Evolutionary conservation across 2,797 vertebrate genomes (phyloP), one percentile per base, ranked within the genome.

Genomic region (Jordanella pulchra): DNA sequence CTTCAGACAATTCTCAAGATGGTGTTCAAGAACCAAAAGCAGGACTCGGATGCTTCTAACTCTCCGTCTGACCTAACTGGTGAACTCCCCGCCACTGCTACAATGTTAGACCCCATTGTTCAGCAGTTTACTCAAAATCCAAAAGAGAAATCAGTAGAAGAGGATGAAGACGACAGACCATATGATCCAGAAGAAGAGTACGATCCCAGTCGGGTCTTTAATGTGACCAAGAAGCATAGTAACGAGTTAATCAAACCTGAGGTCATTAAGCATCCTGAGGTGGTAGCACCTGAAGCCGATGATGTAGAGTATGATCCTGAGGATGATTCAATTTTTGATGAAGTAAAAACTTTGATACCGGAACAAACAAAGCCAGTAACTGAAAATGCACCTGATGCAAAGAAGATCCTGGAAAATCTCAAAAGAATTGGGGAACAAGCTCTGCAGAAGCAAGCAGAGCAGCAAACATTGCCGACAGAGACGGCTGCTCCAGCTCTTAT

Each of bases 101-200:
- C 95, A 2, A 67, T 98, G 32, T 77, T 98, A 0, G 97, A 99
- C 76, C 96, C 98, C 6, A 99, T 99, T 12, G 96, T 98, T 28
- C 96, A 96, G 60, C 96, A 97, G 87, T 99, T 97, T 18, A 95
- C 96, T 15, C 95, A 96, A 81, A 93, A 95, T 87, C 93, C 95
- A 0, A 96, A 96, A 83, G 95, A 96, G 30, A 95, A 89, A 80
- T 85, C 88, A 7, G 67, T 85, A 15, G 92, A 92, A 15, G 96
- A 97, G 30, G 96, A 98, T 72, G 98, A 98, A 75, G 97, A 99
- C 28, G 98, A 99, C 82, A 90, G 98, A 44, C 98, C 98, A 0
- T 99, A 99, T 3, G 97, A 99, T 89, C 98, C 98, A 0, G 97
- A 99, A 73, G 98, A 99, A 72, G 98, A 99, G 75, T 99, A 99